These are phyloP conservation scores for Scelioninae gen. 1 DNA, from an alignment of 2,888 invertebrate genomes.

Conservation along the genomic window DNA sequence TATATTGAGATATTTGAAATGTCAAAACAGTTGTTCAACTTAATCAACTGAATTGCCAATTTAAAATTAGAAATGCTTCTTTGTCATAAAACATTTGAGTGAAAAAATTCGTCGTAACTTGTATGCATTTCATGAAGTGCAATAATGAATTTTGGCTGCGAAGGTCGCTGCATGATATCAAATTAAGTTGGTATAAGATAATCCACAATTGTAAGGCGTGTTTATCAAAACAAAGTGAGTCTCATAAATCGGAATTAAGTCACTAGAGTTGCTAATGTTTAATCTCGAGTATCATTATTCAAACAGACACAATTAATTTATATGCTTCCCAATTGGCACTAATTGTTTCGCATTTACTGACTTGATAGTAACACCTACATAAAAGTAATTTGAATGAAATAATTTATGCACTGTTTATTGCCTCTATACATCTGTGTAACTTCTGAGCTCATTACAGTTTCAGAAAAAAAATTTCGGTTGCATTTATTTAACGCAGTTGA, in stretches of 20 bases:
- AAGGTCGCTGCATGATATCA: neutral
- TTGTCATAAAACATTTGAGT: no score
- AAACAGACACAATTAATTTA: slow-evolving; percentile 52
- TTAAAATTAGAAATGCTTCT: no score
- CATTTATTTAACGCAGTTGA: no score
- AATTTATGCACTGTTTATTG: slow-evolving; percentile 3
- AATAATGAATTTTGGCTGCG: no score
- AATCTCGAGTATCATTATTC: slow-evolving; percentile 48
- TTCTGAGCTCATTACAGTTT: no score
- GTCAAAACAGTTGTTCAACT: neutral
- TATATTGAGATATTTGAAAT: neutral
- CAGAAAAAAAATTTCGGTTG: no score
- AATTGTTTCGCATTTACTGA: slow-evolving; percentile 45
- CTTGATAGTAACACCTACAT: slow-evolving; percentile 13
- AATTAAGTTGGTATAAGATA: slow-evolving; percentile 20
- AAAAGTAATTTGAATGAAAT: slow-evolving; percentile 7
- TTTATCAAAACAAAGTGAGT: slow-evolving; percentile 25
- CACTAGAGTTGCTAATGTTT: slow-evolving; percentile 40
- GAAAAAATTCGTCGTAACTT: no score
- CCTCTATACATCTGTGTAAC: no score
- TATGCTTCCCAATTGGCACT: slow-evolving; percentile 40
- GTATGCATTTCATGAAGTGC: no score
- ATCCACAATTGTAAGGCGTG: slow-evolving; percentile 33
- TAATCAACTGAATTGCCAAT: no score
- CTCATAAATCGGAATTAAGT: slow-evolving; percentile 57